Conservation (phyloP, 2,888 invertebrate genomes). For the Dendrolimus houi region DNA sequence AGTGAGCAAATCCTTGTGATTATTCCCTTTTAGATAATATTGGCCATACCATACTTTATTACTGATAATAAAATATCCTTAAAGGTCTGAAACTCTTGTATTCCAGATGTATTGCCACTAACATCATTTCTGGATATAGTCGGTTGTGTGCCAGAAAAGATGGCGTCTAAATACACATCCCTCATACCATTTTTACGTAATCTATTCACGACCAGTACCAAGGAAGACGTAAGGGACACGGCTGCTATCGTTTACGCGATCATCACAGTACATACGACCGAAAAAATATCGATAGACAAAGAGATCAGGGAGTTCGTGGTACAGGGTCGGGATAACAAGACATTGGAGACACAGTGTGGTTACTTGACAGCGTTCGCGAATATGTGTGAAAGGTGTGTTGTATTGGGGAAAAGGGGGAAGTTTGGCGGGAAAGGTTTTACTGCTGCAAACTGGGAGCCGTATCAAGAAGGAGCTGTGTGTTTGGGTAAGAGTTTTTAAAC, state of each 20-base stretch:
- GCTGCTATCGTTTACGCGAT: constrained; percentile 86
- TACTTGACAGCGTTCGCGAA: constrained; percentile 83
- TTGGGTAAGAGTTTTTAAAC: constrained; percentile 65
- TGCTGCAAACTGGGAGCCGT: constrained; percentile 74
- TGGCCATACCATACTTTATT: no score
- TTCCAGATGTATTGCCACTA: constrained; percentile 78
- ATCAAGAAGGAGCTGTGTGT: constrained; percentile 72
- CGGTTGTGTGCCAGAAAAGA: constrained; percentile 85
- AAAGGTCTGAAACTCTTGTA: no score
- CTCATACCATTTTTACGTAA: constrained; percentile 80
- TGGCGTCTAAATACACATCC: constrained; percentile 79
- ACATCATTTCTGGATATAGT: constrained; percentile 89
- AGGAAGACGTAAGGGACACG: constrained; percentile 84
- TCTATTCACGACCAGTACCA: constrained; percentile 80
- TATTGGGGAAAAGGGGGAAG: constrained; percentile 52
- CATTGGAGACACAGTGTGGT: constrained; percentile 86
- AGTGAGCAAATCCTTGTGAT: no score
- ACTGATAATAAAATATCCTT: no score
- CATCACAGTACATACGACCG: constrained; percentile 78
- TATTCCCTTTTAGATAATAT: no score
- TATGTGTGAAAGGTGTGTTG: constrained; percentile 81
- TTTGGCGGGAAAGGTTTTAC: constrained; percentile 64
- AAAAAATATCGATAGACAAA: constrained; percentile 66
- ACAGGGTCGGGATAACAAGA: constrained; percentile 72
- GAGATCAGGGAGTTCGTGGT: constrained; percentile 70